Conservation (phyloP, 1,140 invertebrate species). For the Trypoxylus dichotomus region DNA sequence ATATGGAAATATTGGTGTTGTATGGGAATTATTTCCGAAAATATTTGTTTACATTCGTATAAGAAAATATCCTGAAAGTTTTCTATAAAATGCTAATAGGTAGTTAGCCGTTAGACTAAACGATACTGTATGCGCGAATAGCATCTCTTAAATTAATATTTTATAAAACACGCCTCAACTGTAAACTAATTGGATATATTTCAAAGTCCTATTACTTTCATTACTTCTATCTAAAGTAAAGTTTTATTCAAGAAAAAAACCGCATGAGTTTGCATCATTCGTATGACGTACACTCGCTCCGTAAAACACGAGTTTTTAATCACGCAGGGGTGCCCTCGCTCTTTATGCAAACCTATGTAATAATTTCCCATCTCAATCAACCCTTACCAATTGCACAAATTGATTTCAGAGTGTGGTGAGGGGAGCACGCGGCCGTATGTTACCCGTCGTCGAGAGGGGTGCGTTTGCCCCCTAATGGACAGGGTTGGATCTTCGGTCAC, state of each 20-base stretch:
- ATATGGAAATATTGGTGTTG: no score
- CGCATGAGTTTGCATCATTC: no score
- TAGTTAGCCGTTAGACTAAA: no score
- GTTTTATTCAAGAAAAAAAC: neutral
- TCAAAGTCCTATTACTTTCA: neutral
- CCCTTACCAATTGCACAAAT: conserved; percentile 49
- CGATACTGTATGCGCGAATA: no score
- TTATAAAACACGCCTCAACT: no score
- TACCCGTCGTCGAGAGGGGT: conserved; percentile 13
- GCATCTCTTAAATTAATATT: no score
- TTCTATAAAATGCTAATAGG: no score
- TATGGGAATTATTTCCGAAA: no score
- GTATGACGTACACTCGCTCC: neutral
- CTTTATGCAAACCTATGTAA: conserved; percentile 46
- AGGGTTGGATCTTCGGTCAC: conserved; percentile 38
- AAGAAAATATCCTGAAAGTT: no score
- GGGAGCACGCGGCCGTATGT: conserved; percentile 37
- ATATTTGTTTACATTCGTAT: no score
- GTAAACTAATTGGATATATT: neutral
- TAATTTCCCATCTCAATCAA: conserved; percentile 40
- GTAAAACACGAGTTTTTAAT: conserved; percentile 46
- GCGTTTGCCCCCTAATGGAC: conserved; percentile 1
- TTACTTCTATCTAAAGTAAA: neutral
- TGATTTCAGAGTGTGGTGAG: conserved; percentile 43
- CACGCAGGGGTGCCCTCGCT: conserved; percentile 33